These are phyloP conservation scores for Zoroaster sp. DNA, from an alignment of 53 echinoderm and acorn worm species.

Conservation along the genomic window DNA sequence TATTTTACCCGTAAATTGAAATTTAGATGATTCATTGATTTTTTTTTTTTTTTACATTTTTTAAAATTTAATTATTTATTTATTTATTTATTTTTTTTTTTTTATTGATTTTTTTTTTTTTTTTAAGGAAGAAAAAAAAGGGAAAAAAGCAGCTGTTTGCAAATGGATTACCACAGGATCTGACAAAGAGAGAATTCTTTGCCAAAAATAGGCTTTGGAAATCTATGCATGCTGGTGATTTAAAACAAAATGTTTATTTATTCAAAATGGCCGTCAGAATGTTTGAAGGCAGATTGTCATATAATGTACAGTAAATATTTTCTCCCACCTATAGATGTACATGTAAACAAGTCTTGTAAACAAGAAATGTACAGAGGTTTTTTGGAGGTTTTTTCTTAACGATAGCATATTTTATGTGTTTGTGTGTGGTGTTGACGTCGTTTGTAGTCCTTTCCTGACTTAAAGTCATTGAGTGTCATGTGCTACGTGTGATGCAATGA, in stretches of 20 bases:
- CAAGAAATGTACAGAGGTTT: constrained; percentile 40
- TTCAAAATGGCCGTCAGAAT: neutral
- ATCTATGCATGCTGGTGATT: constrained; percentile 43
- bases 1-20: no score
- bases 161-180: neutral
- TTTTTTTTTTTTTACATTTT: no score
- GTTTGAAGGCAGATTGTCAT: neutral
- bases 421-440: constrained; percentile 7
- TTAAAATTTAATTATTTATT: no score
- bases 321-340: constrained; percentile 50
- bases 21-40: no score
- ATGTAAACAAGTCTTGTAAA: neutral
- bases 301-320: constrained; percentile 35
- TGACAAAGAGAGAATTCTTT: neutral
- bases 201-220: neutral
- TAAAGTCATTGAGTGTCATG: constrained; percentile 28
- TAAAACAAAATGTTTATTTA: constrained; percentile 41
- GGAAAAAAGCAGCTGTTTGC: neutral
- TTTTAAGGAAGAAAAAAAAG: no score
- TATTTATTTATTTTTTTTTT: no score
- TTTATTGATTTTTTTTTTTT: no score
- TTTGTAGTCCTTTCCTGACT: neutral
- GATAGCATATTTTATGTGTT: constrained; percentile 22
- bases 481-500: neutral
- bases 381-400: constrained; percentile 12